Evolutionary conservation across 2,113 vertebrate species (phyloP).

Genomic region (Heptranchias perlo): DNA sequence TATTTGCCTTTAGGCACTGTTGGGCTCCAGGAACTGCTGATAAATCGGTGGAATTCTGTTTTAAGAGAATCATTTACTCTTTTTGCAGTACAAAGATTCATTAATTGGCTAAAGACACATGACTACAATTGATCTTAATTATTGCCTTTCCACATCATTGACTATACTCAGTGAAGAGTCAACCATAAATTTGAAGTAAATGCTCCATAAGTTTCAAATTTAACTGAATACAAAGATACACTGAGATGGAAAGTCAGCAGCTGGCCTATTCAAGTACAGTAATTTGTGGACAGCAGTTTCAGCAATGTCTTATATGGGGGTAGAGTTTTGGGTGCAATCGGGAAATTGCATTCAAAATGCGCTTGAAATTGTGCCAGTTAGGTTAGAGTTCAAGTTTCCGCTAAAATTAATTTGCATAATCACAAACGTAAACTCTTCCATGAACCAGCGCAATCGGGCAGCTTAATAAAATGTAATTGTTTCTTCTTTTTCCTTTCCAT

Average conservation of each 20-base stretch:
- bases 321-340: no score
- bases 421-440: no score
- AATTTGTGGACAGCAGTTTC: not conserved
- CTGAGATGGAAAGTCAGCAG: not conserved
- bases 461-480: no score
- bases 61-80: not conserved
- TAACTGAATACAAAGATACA: not conserved
- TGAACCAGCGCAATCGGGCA: no score
- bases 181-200: not conserved
- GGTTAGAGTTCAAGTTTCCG: no score
- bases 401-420: no score
- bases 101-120: constrained; percentile 22
- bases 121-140: constrained; percentile 19
- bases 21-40: not conserved
- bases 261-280: not conserved
- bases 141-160: constrained; percentile 20
- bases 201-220: not conserved
- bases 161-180: not conserved
- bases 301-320: not conserved
- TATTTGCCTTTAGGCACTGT: not conserved
- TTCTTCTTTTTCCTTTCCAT: no score
- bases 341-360: no score
- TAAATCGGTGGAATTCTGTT: not conserved
- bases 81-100: not conserved
- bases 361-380: no score